These are phyloP conservation scores for Drosophila melanocephala DNA, from an alignment of 2,888 invertebrate genomes.

Conservation along the genomic window DNA sequence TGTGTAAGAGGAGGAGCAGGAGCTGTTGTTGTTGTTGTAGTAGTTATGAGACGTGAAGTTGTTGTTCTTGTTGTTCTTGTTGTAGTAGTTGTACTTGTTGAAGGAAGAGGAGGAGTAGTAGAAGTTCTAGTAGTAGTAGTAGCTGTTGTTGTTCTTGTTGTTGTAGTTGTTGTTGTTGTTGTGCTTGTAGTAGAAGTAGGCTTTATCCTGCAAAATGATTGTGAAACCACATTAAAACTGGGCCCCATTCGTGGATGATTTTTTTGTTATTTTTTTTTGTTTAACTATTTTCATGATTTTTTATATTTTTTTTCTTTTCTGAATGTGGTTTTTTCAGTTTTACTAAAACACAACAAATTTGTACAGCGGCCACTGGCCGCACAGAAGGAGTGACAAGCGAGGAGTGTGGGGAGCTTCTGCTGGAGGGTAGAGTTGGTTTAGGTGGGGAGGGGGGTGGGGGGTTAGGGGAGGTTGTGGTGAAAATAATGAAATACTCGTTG, in stretches of 20 bases:
- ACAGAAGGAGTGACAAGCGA: slow-evolving; percentile 19
- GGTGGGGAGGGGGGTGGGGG: background rate
- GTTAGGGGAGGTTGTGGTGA: background rate
- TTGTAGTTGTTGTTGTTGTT: slow-evolving; percentile 74
- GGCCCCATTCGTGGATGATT: slow-evolving; percentile 60
- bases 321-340: slow-evolving; percentile 17
- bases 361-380: slow-evolving; percentile 36
- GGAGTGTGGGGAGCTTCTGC: slow-evolving; percentile 5
- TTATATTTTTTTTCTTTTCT: slow-evolving; percentile 10
- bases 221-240: slow-evolving; percentile 85
- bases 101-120: slow-evolving; percentile 83
- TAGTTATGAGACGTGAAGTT: slow-evolving; percentile 65
- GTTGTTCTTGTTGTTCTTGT: slow-evolving; percentile 78
- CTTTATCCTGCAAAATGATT: slow-evolving; percentile 85
- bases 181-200: slow-evolving; percentile 84
- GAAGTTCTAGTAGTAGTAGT: slow-evolving; percentile 81
- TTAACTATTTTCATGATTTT: slow-evolving; percentile 25
- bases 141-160: slow-evolving; percentile 47
- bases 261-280: slow-evolving; percentile 28
- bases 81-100: slow-evolving; percentile 78
- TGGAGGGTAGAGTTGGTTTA: background rate
- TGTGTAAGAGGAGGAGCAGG: slow-evolving; percentile 81
- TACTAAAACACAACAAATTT: slow-evolving; percentile 61
- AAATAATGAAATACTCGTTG: slow-evolving; percentile 25
- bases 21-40: slow-evolving; percentile 73